Base-by-base conservation (phyloP, 1,140 invertebrate genomes). In the Scaptodrosophila lebanonensis region DNA sequence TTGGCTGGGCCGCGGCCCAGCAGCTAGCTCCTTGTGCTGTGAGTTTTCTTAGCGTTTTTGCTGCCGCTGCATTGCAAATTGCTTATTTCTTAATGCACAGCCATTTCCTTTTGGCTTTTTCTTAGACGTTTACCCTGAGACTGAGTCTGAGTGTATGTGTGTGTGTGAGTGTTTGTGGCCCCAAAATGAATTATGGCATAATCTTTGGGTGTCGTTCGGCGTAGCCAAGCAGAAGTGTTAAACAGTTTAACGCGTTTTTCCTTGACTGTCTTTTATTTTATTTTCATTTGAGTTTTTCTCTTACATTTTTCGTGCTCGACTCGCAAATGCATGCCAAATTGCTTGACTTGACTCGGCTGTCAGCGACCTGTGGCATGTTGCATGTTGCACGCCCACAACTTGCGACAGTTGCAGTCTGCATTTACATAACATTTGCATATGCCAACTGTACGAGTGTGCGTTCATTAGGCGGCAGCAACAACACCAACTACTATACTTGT, bases 21-120 rank as follows among this genome's bases (percentile, higher is more conserved):
- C 30, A 18, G 30, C 17, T 57, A 52, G 47, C 62, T 49, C 44
- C 20, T 52, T 27, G 44, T 30, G 32, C 49, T 20, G 11, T 35
- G 45, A 48, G 15, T 54, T 67, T 45, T 65, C 12, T 8, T 48
- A 61, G 11, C 16, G 30, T 61, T 75, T 73, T 76, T 75, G 71
- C 54, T 56, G 51, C 33, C 22, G 33, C 36, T 49, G 47, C 54
- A 58, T 45, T 47, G 51, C 57, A 79, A 79, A 82, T 79, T 79
- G 75, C 68, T 82, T 69, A 82, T 79, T 79, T 79, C 75, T 79
- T 79, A 79, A 79, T 79, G 75, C 75, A 75, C 70, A 62, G 65
- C 69, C 65, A 82, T 79, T 79, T 76, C 66, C 71, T 77, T 76
- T 76, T 76, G 62, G 52, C 49, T 69, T 13, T 33, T 77, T 82